Evolutionary conservation across 2,113 vertebrate genomes (phyloP).

Genomic region (Nycticorax nycticorax): DNA sequence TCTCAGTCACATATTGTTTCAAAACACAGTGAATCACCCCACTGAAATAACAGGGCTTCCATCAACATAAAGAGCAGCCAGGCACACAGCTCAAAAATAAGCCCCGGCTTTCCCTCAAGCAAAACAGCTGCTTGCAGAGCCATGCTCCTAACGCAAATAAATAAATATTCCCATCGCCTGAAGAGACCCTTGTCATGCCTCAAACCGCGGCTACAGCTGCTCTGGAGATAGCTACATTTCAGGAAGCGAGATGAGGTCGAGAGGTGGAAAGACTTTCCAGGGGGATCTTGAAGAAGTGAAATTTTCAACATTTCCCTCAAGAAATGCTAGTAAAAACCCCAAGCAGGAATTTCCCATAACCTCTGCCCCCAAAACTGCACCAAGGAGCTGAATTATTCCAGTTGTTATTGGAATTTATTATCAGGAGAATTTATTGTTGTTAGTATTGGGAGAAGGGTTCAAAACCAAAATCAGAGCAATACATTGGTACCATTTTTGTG

Average conservation of each 20-base stretch:
- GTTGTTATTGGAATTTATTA: neutral
- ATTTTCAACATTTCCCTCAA: neutral
- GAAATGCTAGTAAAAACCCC: slow-evolving; percentile 1
- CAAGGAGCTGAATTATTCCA: neutral
- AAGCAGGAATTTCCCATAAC: slow-evolving; percentile 20
- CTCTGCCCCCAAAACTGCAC: neutral
- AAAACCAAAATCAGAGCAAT: neutral
- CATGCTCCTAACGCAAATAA: slow-evolving; percentile 6
- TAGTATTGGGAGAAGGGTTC: neutral
- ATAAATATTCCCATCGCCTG: neutral
- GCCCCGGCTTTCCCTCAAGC: slow-evolving; percentile 18
- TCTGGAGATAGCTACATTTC: neutral
- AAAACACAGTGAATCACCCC: slow-evolving; percentile 55
- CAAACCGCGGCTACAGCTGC: neutral
- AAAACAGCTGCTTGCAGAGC: slow-evolving; percentile 46
- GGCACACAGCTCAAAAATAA: slow-evolving; percentile 14
- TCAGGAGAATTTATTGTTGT: neutral
- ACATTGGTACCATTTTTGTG: neutral
- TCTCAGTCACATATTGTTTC: slow-evolving; percentile 38
- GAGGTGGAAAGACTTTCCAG: neutral
- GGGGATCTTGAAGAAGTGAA: neutral
- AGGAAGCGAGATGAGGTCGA: neutral
- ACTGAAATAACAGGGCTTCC: slow-evolving; percentile 48
- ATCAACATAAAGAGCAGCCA: slow-evolving; percentile 30
- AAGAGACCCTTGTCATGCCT: neutral